Percentiles rank a stretch among this genome's conserved stretches.
Evolutionary conservation across 2,797 vertebrate species (phyloP).

Genomic region (Galaxias olidus): DNA sequence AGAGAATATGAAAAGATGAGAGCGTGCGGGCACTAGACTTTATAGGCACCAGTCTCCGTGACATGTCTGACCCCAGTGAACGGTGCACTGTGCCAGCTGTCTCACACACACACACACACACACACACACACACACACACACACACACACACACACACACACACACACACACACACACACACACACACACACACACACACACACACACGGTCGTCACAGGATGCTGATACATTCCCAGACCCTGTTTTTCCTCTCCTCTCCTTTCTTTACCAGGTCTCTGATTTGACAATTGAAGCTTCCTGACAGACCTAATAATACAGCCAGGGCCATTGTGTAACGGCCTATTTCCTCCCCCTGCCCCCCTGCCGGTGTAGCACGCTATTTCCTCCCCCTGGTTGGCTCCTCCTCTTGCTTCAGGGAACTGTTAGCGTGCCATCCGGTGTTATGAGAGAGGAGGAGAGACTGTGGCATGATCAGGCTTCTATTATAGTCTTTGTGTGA

Average conservation of each 20-base stretch:
- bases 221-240: constrained; percentile 68
- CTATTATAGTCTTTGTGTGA: no score
- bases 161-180: background rate
- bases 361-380: constrained; percentile 57
- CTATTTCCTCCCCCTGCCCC: constrained; percentile 63
- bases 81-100: background rate
- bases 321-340: constrained; percentile 61
- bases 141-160: constrained; percentile 33
- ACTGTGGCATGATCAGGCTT: no score
- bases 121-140: constrained; percentile 23
- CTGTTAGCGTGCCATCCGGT: no score
- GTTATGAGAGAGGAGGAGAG: no score
- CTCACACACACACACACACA: constrained; percentile 28
- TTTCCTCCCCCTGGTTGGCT: no score
- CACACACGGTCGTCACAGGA: constrained; percentile 42
- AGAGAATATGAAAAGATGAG: background rate
- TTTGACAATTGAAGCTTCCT: constrained; percentile 77
- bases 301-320: constrained; percentile 70
- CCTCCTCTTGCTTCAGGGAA: no score
- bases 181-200: background rate
- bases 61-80: no score
- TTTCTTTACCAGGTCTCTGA: no score
- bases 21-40: background rate
- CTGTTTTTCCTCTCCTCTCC: constrained; percentile 44
- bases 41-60: no score